phyloP scores from a whole-genome alignment of 2,888 invertebrate species.

The Rhamnusium bicolor region DNA sequence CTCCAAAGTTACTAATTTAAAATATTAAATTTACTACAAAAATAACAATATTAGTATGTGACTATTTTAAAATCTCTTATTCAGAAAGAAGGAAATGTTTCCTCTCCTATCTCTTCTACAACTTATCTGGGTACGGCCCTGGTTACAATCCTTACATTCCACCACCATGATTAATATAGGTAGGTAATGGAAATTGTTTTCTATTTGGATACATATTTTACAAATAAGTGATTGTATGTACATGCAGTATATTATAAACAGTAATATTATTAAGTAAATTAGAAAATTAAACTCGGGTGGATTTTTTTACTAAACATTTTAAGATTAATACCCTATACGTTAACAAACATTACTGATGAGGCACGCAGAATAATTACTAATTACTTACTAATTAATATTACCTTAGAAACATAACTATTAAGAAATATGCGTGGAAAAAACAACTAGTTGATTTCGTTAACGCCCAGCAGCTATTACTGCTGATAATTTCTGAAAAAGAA shows the following conservation, averaged over 20 bases:
- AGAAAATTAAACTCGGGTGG: conserved; percentile 20
- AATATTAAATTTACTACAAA: not conserved
- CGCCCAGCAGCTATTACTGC: conserved; percentile 22
- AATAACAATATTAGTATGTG: not conserved
- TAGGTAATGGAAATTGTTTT: not conserved
- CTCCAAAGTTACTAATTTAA: not conserved
- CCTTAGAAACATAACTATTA: conserved; percentile 34
- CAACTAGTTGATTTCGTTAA: not conserved
- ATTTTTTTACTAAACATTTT: conserved; percentile 10
- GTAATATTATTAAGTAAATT: not conserved
- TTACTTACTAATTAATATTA: conserved; percentile 37
- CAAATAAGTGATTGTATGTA: not conserved
- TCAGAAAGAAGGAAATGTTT: too few relatives aligned
- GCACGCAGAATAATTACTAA: conserved; percentile 37
- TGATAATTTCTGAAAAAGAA: conserved; percentile 43
- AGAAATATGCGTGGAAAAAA: not conserved
- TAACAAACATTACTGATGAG: conserved; percentile 40
- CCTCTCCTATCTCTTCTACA: too few relatives aligned
- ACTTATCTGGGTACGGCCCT: not conserved
- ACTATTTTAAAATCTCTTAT: not conserved
- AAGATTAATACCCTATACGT: conserved; percentile 29
- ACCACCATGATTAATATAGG: not conserved
- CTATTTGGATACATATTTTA: not conserved
- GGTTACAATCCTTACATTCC: not conserved
- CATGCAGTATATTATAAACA: conserved; percentile 9